phyloP scores from a whole-genome alignment of 53 echinoderm and acorn worm species.

The Antedon mediterranea region DNA sequence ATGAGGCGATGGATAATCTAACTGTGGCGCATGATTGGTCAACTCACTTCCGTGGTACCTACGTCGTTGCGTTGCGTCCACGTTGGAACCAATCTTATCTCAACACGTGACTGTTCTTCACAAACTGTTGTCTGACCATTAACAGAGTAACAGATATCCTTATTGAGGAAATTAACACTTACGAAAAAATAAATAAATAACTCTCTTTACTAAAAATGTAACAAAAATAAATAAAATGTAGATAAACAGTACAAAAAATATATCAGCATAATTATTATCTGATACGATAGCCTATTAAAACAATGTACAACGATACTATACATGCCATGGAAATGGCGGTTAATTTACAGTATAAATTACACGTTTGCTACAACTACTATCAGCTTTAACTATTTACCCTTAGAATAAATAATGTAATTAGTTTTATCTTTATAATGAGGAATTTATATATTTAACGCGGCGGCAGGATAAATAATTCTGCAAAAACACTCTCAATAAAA shows the following conservation, averaged over 20 bases:
- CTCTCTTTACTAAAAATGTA: too few species aligned
- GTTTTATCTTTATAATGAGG: not conserved
- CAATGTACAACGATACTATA: not conserved
- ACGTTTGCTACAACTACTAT: not conserved
- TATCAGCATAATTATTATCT: not conserved
- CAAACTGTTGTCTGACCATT: too few species aligned
- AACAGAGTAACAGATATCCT: too few species aligned
- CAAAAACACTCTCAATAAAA: not conserved
- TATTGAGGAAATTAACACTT: too few species aligned
- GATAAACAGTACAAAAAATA: not conserved
- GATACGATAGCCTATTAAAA: not conserved
- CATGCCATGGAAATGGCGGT: not conserved
- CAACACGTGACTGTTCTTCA: too few species aligned
- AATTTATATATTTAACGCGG: not conserved
- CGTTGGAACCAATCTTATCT: too few species aligned
- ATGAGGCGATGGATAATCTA: too few species aligned
- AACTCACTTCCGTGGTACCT: too few species aligned
- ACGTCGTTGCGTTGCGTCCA: too few species aligned
- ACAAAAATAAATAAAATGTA: too few species aligned
- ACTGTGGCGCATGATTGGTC: too few species aligned
- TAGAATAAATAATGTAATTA: not conserved
- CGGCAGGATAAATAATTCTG: not conserved
- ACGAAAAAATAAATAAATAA: too few species aligned
- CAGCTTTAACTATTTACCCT: not conserved
- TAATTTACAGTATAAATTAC: slow-evolving; percentile 1